phyloP scores from a whole-genome alignment of 2,888 invertebrate genomes.

The Aspidapion aeneum region DNA sequence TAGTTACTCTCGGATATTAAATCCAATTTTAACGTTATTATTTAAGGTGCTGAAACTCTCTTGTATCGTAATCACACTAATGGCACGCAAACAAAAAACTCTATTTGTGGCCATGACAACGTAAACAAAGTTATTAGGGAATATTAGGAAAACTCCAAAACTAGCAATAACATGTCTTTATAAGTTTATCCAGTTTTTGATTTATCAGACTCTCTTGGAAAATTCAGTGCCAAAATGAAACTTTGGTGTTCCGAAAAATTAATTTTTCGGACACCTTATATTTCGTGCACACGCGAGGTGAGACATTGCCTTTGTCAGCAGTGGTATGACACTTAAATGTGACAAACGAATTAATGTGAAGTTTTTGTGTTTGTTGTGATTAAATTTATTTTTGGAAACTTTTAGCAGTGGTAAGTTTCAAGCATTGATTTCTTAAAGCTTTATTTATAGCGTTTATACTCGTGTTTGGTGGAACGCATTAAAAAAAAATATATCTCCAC shows the following conservation, averaged over 20 bases:
- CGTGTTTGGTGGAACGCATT: no score
- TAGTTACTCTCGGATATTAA: no score
- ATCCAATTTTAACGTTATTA: no score
- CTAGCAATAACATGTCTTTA: no score
- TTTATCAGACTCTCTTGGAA: no score
- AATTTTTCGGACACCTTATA: neutral
- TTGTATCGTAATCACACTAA: neutral
- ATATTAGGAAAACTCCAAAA: no score
- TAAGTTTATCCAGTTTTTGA: no score
- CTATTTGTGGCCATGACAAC: conserved; percentile 7
- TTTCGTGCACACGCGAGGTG: neutral
- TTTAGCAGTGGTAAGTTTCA: neutral
- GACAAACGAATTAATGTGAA: conserved; percentile 15
- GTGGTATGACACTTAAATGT: conserved; percentile 6
- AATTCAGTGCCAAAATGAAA: neutral
- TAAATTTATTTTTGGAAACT: neutral
- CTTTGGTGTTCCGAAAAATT: neutral
- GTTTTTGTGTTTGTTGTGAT: conserved; percentile 12
- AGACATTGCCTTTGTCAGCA: neutral
- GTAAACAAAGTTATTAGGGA: conserved; percentile 12
- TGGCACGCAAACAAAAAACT: neutral
- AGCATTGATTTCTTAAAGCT: neutral
- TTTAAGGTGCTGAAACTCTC: neutral
- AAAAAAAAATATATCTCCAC: no score
- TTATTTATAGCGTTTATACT: no score